Percentiles rank a stretch among this genome's conserved stretches.
Conservation (phyloP, 2,888 invertebrate species). For the Acanthopleura granulata region DNA sequence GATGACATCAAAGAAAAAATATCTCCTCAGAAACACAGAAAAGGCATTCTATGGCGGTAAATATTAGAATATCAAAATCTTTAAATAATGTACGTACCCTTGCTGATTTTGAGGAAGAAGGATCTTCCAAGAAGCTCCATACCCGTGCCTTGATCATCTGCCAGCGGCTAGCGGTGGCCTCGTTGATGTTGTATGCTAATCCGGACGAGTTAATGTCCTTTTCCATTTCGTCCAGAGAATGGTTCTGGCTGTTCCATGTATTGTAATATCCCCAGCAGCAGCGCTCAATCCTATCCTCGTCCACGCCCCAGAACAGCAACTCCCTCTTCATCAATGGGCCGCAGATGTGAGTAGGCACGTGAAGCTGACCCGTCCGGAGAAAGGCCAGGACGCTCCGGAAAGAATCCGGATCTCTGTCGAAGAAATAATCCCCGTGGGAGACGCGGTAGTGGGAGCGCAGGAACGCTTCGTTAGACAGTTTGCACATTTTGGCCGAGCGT, state of each 20-base stretch:
- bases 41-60: too few relatives aligned
- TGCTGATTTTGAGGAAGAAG: constrained; percentile 52
- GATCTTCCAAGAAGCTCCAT: constrained; percentile 62
- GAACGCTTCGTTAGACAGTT: constrained; percentile 46
- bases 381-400: constrained; percentile 61
- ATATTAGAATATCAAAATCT: not conserved
- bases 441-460: constrained; percentile 50
- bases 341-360: constrained; percentile 60
- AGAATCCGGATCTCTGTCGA: constrained; percentile 61
- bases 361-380: constrained; percentile 61
- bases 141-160: constrained; percentile 41
- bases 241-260: constrained; percentile 61
- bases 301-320: constrained; percentile 64
- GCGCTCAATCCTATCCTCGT: constrained; percentile 61
- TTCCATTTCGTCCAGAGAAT: constrained; percentile 57
- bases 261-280: constrained; percentile 67
- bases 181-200: constrained; percentile 45
- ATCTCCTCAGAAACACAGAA: too few relatives aligned
- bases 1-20: too few relatives aligned
- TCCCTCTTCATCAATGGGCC: constrained; percentile 62
- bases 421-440: constrained; percentile 55
- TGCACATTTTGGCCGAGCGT: constrained; percentile 44
- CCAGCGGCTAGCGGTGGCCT: constrained; percentile 47
- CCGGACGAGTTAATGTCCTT: constrained; percentile 58
- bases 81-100: constrained; percentile 42